These are phyloP conservation scores for Amblyopsis rosae DNA, from an alignment of 2,113 vertebrate genomes.

Conservation along the genomic window DNA sequence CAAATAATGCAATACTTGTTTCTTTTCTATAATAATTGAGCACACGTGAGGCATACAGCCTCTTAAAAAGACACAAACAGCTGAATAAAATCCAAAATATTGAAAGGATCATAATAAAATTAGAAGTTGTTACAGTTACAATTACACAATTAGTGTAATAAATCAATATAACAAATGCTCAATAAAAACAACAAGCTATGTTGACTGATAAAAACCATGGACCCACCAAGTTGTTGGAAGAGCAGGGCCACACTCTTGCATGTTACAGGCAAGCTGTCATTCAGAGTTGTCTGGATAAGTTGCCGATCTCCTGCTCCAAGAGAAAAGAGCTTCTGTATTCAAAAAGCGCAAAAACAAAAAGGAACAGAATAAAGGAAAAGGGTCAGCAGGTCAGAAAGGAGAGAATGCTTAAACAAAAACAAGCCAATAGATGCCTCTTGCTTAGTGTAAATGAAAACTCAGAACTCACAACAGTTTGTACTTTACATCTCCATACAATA, in stretches of 20 bases:
- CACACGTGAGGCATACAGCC: too few species aligned
- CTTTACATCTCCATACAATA: too few species aligned
- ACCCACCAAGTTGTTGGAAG: conserved; percentile 96
- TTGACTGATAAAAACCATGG: background rate
- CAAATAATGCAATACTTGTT: too few species aligned
- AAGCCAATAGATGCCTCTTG: background rate
- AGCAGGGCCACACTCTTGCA: conserved; percentile 92
- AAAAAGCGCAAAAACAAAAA: conserved; percentile 19
- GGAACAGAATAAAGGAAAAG: background rate
- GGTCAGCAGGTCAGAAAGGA: conserved; percentile 19
- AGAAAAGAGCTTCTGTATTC: conserved; percentile 91
- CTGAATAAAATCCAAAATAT: too few species aligned
- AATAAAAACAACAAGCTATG: background rate
- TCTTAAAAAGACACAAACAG: too few species aligned
- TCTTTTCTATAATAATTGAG: too few species aligned
- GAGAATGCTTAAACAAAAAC: background rate
- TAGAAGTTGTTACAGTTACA: too few species aligned
- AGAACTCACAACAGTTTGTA: too few species aligned
- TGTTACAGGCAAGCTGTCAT: conserved; percentile 90
- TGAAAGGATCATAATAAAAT: too few species aligned
- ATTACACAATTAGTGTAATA: too few species aligned
- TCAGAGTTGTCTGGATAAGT: conserved; percentile 94
- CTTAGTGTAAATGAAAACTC: too few species aligned
- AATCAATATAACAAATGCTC: background rate
- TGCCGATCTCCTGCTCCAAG: conserved; percentile 96